Conservation (phyloP, 2,113 vertebrate genomes). For the Ginglymostoma cirratum region DNA sequence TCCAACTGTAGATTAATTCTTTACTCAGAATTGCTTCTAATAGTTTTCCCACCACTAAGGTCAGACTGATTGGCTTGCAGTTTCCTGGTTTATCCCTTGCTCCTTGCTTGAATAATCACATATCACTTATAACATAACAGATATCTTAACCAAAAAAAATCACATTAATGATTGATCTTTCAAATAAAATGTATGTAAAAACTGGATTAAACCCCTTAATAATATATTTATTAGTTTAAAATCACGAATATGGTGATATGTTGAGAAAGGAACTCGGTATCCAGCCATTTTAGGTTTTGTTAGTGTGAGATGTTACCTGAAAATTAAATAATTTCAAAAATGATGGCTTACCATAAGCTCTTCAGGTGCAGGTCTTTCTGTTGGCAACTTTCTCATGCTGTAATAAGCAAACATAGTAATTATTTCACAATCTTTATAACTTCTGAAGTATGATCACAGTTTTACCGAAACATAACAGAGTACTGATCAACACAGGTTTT, state of each 20-base stretch:
- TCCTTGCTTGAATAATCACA: no score
- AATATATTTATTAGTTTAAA: neutral
- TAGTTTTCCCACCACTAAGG: no score
- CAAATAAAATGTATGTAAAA: neutral
- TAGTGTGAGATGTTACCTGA: neutral
- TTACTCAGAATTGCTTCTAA: no score
- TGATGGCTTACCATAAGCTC: constrained; percentile 83
- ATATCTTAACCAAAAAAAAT: neutral
- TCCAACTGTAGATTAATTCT: no score
- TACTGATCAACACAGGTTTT: neutral
- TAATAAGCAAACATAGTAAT: constrained; percentile 23
- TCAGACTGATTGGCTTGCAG: no score
- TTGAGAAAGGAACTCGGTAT: neutral
- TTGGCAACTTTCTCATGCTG: constrained; percentile 90
- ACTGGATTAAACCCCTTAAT: neutral
- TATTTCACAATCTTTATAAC: neutral
- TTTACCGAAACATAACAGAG: neutral
- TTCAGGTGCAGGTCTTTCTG: constrained; percentile 90
- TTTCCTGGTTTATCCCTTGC: no score
- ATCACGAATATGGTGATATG: neutral
- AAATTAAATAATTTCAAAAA: neutral
- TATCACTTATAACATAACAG: no score
- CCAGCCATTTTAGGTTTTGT: neutral
- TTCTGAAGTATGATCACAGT: neutral
- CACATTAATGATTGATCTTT: neutral